Base-by-base conservation (phyloP, 1,140 invertebrate species). In the Geopemphigus sp. region DNA sequence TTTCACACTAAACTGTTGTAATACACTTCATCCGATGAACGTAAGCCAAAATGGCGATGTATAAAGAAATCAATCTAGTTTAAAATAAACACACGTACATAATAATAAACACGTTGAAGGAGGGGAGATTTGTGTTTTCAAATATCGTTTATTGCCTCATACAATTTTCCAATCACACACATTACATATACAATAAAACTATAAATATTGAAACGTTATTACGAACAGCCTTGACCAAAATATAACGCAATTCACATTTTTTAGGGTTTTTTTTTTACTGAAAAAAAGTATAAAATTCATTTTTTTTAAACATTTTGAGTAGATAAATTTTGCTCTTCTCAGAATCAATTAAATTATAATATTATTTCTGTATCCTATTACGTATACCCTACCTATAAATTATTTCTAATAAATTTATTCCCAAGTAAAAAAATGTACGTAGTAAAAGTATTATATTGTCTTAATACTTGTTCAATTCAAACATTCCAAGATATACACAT, bases 141-240 rank as follows among this genome's bases (percentile, higher is more conserved):
- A 68, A 68, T 50, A 66, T 66, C 32, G 45, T 68, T 68, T 68
- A 68, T 68, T 68, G 39, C 66, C 47, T 68, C 66, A 68, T 68
- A 68, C 14, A 22, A n/a, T 66, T 56, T 47, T 24, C 22, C 12
- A 22, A 66, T 45, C 5, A 45, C 32, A 66, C 32, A 45, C 32
- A 45, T 39, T 12, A n/a, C 19, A 64, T 66, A 61, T 29, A 73
- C n/a, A 56, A 22, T 73, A 73, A n/a, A n/a, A 73, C 70, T 54
- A 73, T 73, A 73, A 73, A 73, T 54, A 57, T 73, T 73, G 53
- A 59, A 76, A 59, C 12, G 29, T 59, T 59, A 19, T 12, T 22
- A 53, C 47, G 22, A 54, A 24, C n/a, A 45, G 22, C 72, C 72
- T 76, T 76, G 72, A 59, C 72, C 54, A 59, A 12, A 57, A 76